phyloP scores from a whole-genome alignment of 1,140 invertebrate species.

The Nasonia longicornis region DNA sequence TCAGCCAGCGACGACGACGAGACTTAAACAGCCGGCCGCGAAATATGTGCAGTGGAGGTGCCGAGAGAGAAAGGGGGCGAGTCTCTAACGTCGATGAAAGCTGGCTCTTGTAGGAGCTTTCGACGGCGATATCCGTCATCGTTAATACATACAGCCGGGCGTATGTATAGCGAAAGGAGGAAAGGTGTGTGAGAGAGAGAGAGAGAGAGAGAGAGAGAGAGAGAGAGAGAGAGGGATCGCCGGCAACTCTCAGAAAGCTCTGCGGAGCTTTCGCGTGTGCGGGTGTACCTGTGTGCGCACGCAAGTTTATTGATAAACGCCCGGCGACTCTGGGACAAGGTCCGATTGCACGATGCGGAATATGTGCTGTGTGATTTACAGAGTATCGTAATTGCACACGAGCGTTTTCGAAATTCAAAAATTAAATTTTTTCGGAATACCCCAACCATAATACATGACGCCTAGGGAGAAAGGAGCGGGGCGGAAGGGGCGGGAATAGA shows the following conservation, averaged over 20 bases:
- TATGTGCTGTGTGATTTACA: too few relatives aligned
- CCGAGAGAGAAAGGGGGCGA: not conserved
- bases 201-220: too few relatives aligned
- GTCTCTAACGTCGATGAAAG: constrained; percentile 9
- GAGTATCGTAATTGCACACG: too few relatives aligned
- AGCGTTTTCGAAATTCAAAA: too few relatives aligned
- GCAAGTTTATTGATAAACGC: constrained; percentile 4
- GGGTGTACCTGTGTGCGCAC: not conserved
- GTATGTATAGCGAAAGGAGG: not conserved
- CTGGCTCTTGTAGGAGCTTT: constrained; percentile 25
- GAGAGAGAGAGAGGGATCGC: not conserved
- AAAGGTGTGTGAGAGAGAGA: too few relatives aligned
- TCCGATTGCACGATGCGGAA: not conserved
- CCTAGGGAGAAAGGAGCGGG: not conserved
- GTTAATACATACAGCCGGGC: constrained; percentile 27
- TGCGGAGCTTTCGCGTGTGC: not conserved
- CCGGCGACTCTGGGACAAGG: not conserved
- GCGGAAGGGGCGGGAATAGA: not conserved
- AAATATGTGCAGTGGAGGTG: not conserved
- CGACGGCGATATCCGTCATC: constrained; percentile 41
- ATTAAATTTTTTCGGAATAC: too few relatives aligned
- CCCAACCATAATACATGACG: not conserved
- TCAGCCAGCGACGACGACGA: not conserved
- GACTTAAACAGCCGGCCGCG: not conserved
- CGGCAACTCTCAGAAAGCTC: not conserved